These are phyloP conservation scores for Cariama cristata DNA, from an alignment of 2,113 vertebrate genomes.

Conservation along the genomic window DNA sequence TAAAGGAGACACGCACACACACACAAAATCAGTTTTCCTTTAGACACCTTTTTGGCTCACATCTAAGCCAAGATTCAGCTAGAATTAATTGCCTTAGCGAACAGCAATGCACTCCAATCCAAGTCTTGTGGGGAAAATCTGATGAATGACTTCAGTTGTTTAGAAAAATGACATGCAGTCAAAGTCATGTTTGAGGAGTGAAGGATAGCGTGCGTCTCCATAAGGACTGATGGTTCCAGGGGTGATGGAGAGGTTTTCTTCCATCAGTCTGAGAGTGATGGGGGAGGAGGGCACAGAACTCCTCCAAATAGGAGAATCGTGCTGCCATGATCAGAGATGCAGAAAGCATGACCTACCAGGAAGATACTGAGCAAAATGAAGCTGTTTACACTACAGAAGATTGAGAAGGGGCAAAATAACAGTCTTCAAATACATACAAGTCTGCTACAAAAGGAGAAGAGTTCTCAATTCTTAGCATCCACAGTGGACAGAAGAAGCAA, in stretches of 20 bases:
- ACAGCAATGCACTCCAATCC: not conserved
- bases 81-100: not conserved
- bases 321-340: not conserved
- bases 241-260: slow-evolving; percentile 33
- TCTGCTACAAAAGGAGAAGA: not conserved
- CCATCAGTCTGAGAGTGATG: not conserved
- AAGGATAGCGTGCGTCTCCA: not conserved
- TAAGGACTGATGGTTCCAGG: not conserved
- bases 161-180: slow-evolving; percentile 32
- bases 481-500: not conserved
- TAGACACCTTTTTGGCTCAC: slow-evolving; percentile 49
- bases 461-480: not conserved
- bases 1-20: not conserved
- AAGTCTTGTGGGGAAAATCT: slow-evolving; percentile 9
- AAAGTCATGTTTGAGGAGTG: slow-evolving; percentile 10
- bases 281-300: not conserved
- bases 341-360: not conserved
- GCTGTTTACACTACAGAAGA: not conserved
- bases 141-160: slow-evolving; percentile 12
- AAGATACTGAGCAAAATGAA: not conserved
- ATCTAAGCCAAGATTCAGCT: slow-evolving; percentile 28
- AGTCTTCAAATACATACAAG: not conserved
- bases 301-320: not conserved
- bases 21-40: not conserved
- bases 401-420: accelerated